phyloP scores from a whole-genome alignment of 2,113 vertebrate genomes.

The Leuciscus idus region DNA sequence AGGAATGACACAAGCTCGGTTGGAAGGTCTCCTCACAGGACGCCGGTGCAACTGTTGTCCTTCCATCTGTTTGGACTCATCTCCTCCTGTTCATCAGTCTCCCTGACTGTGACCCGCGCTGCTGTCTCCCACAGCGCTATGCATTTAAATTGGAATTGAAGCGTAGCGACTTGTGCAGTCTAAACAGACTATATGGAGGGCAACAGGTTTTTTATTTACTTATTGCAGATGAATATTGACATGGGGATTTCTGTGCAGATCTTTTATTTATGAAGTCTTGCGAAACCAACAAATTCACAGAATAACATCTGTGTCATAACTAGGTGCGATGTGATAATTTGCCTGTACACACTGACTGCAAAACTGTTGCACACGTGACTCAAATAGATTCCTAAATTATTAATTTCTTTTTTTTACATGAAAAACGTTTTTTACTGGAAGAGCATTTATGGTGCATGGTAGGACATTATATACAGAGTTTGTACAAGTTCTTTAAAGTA shows the following conservation, averaged over 20 bases:
- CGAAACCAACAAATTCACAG: background rate
- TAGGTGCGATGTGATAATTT: background rate
- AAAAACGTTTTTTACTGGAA: too few relatives aligned
- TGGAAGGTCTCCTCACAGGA: conserved; percentile 38
- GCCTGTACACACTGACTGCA: background rate
- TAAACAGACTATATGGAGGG: background rate
- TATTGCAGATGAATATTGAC: conserved; percentile 12
- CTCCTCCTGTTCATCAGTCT: conserved; percentile 66
- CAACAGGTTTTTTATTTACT: conserved; percentile 31
- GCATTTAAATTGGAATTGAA: conserved; percentile 48
- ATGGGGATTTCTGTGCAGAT: conserved; percentile 2
- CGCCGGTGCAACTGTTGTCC: conserved; percentile 61
- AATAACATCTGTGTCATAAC: background rate
- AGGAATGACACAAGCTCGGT: conserved; percentile 55
- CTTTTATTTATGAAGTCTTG: conserved; percentile 21
- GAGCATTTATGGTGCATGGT: background rate
- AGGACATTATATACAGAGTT: background rate
- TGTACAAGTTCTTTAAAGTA: background rate
- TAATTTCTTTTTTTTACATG: too few relatives aligned
- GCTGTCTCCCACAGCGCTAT: conserved; percentile 16
- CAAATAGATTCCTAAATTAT: background rate
- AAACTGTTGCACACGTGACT: background rate
- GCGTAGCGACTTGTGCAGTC: conserved; percentile 13
- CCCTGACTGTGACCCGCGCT: conserved; percentile 52
- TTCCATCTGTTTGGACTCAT: conserved; percentile 64